phyloP scores from a whole-genome alignment of 2,888 invertebrate species.

The Tipula confusa region DNA sequence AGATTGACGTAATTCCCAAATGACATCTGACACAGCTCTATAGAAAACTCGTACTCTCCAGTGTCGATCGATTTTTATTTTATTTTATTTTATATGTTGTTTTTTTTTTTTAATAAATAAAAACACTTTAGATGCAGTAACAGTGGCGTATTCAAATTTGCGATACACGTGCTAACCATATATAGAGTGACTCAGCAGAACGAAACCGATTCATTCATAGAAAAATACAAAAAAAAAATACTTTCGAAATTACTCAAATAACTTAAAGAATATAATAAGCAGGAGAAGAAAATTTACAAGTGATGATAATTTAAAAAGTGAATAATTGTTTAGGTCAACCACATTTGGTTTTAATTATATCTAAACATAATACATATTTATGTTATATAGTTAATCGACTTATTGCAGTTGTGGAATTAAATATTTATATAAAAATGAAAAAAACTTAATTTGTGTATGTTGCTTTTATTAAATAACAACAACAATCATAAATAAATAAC shows the following conservation, averaged over 20 bases:
- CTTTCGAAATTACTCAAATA: background rate
- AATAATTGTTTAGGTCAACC: background rate
- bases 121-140: background rate
- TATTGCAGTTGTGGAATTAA: background rate
- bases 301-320: background rate
- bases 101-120: too few relatives aligned
- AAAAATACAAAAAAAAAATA: background rate
- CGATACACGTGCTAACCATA: background rate
- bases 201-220: background rate
- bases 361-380: background rate
- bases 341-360: background rate
- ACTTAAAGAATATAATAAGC: background rate
- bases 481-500: background rate
- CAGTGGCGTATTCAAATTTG: background rate
- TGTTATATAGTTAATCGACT: background rate
- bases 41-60: background rate
- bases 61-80: background rate
- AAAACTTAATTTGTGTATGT: background rate
- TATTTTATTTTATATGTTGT: background rate
- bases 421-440: background rate
- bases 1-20: background rate
- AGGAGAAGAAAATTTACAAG: background rate
- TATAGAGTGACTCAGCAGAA: background rate
- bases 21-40: background rate
- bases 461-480: conserved; percentile 3